Conservation (phyloP, 64 coral and sea anemone species). For the Platygyra sinensis region DNA sequence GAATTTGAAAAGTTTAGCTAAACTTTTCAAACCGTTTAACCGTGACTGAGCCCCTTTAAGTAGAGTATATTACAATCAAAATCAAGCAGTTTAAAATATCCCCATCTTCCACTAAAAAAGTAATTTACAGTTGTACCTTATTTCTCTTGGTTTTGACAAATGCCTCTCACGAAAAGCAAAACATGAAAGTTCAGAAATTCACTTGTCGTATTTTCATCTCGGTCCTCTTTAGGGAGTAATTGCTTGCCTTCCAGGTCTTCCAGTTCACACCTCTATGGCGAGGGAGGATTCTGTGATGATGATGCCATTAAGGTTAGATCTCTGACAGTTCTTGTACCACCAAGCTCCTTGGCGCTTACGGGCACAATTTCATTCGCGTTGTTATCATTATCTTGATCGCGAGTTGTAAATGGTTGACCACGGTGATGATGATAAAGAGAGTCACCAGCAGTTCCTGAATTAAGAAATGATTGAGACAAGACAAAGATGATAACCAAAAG, state of each 20-base stretch:
- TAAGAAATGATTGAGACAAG: neutral
- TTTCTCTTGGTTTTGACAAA: no score
- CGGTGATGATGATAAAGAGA: neutral
- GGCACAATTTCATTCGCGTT: neutral
- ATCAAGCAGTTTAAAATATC: no score
- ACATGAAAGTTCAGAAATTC: neutral
- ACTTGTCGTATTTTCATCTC: neutral
- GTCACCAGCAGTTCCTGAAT: neutral
- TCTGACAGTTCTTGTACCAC: neutral
- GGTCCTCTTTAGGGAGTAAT: neutral
- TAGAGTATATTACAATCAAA: no score
- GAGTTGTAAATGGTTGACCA: neutral
- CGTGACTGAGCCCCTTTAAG: no score
- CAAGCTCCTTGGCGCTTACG: neutral
- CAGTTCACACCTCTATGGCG: neutral
- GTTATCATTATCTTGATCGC: neutral
- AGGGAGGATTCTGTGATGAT: neutral
- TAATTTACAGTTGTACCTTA: no score
- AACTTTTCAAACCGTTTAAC: no score
- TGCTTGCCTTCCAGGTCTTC: neutral
- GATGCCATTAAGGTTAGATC: neutral
- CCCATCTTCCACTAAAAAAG: no score
- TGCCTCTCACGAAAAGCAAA: neutral
- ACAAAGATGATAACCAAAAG: no score
- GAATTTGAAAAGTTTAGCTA: no score